A percentile compares a stretch with the other conserved stretches of the same genome.
phyloP scores from a whole-genome alignment of 2,888 invertebrate species.

The Lysandra bellargus region DNA sequence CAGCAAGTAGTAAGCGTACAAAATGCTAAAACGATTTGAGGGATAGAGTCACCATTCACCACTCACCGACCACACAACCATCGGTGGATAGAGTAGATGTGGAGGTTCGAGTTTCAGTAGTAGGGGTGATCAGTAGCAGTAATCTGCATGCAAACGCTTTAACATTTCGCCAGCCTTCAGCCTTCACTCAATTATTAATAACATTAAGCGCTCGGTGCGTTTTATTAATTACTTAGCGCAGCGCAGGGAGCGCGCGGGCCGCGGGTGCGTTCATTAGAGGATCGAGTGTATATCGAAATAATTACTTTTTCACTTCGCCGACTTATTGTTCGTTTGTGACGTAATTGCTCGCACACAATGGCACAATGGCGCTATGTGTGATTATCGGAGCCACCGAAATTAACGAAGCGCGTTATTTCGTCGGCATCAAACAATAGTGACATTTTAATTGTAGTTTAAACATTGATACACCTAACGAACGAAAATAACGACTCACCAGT shows the following conservation, averaged over 20 bases:
- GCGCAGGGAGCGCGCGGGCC: not conserved
- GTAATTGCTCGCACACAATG: constrained; percentile 24
- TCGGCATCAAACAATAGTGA: not conserved
- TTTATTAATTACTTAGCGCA: constrained; percentile 28
- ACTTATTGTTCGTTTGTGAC: constrained; percentile 27
- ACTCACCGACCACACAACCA: too few species aligned
- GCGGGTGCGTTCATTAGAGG: constrained; percentile 21
- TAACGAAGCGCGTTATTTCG: not conserved
- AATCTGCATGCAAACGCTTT: constrained; percentile 71
- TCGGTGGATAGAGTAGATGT: too few species aligned
- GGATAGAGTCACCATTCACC: too few species aligned
- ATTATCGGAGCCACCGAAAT: constrained; percentile 7
- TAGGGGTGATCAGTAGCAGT: constrained; percentile 64
- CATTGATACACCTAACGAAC: not conserved
- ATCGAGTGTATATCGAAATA: constrained; percentile 30
- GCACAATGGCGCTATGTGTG: constrained; percentile 1
- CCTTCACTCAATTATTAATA: constrained; percentile 25
- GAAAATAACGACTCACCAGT: not conserved
- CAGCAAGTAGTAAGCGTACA: too few species aligned
- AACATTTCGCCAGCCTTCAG: constrained; percentile 45
- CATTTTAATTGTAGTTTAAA: not conserved
- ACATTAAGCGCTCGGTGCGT: constrained; percentile 22
- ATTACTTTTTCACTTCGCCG: constrained; percentile 28
- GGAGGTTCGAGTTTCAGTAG: constrained; percentile 39
- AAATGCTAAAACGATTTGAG: too few species aligned